Base-by-base conservation (phyloP, 23 tunicate species). In the Ciona savignyi region DNA sequence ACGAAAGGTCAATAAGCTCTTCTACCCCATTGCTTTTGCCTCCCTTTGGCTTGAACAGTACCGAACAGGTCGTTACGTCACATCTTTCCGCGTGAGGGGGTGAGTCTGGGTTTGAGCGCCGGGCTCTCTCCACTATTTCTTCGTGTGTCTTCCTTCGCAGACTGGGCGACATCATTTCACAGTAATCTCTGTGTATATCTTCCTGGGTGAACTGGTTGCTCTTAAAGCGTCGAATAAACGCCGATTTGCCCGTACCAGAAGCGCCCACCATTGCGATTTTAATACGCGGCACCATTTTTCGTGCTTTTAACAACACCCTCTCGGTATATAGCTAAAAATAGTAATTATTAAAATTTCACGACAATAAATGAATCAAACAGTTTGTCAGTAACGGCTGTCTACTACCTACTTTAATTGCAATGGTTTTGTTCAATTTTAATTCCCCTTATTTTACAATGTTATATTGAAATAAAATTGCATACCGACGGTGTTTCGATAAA, bases 241-340 rank as follows among this genome's bases (percentile, higher is more conserved):
- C 32, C 51, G 73, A 15, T 9, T 69, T 69, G 11, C 73, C 73
- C 9, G 73, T 31, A 1, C 51, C 73, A 3, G 73, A 30, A n/a
- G 33, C 73, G 23, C 73, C 73, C 1, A 69, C 19, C 1, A 69
- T 30, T 30, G 73, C 73, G 1, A 69, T 30, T 31, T 69, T 69
- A 21, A 69, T 33, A 24, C 21, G 24, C 22, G 73, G 73, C 6
- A 69, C 3, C 70, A 66, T 66, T 4, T 66, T 23, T 2, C 24
- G 1, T 2, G 4, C 65, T 2, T 49, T 49, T 49, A 11, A 20
- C 61, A 20, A 11, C 61, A 49, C 15, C 61, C 19, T 49, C n/a
- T n/a, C n/a, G n/a, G n/a, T n/a, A n/a, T 42, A 42, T 42, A 42
- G 56, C 56, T 42, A 6, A 15, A 42, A 6, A 42, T 42, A 15